Percentiles rank a stretch among this genome's conserved stretches.
Conservation (phyloP, 2,888 invertebrate genomes). For the Sinohyriopsis cumingii region DNA sequence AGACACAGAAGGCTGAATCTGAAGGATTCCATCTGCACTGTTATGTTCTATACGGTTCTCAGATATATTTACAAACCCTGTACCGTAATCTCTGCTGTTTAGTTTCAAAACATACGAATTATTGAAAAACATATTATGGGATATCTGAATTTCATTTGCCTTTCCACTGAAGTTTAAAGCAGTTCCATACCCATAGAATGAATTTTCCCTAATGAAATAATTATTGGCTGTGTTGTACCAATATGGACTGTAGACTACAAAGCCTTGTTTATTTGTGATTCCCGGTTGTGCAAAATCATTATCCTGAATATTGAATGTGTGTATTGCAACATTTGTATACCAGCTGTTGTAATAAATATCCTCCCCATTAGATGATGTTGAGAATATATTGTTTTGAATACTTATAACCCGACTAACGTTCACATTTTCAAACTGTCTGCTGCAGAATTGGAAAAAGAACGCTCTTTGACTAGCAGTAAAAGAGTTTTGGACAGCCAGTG, state of each 20-base stretch:
- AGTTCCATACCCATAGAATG: background rate
- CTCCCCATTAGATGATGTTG: background rate
- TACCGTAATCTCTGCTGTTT: too few species aligned
- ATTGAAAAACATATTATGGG: too few species aligned
- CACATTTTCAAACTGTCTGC: background rate
- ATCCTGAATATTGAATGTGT: too few species aligned
- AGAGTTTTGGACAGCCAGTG: too few species aligned
- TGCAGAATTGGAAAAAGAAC: conserved; percentile 7
- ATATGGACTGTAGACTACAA: too few species aligned
- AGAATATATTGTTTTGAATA: conserved; percentile 12
- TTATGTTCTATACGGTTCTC: background rate
- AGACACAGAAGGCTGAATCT: conserved; percentile 1
- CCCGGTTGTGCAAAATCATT: too few species aligned
- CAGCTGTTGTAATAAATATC: conserved; percentile 4
- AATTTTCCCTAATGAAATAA: conserved; percentile 7
- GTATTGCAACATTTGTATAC: background rate
- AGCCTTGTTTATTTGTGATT: too few species aligned
- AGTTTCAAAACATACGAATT: too few species aligned
- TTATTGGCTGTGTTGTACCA: background rate
- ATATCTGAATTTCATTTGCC: too few species aligned
- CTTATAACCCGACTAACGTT: background rate
- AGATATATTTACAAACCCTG: too few species aligned
- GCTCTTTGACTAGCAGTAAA: background rate
- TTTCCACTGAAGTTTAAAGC: background rate
- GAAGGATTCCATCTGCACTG: background rate